These are phyloP conservation scores for Stenolophus ochropezus DNA, from an alignment of 2,888 invertebrate genomes.

Conservation along the genomic window DNA sequence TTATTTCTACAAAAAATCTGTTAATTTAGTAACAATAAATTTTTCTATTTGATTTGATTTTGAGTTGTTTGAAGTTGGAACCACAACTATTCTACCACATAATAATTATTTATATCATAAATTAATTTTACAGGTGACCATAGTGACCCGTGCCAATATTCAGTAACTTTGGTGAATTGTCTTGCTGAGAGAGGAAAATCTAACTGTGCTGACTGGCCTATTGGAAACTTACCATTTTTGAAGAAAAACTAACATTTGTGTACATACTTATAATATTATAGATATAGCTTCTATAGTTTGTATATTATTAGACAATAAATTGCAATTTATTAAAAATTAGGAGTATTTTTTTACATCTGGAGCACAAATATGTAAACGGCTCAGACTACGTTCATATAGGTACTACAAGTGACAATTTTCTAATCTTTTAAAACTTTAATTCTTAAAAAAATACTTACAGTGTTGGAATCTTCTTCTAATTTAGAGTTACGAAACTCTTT, in stretches of 20 bases:
- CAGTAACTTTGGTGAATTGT: constrained; percentile 80
- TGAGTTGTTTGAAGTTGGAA: too few species aligned
- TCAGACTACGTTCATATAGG: too few species aligned
- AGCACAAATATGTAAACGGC: too few species aligned
- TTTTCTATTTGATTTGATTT: too few species aligned
- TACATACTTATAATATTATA: neutral
- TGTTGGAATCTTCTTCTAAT: constrained; percentile 69
- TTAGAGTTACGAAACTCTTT: constrained; percentile 50
- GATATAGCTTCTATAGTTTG: neutral
- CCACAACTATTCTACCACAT: too few species aligned
- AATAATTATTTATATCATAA: neutral
- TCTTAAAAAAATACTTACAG: constrained; percentile 68
- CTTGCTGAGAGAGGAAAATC: constrained; percentile 82
- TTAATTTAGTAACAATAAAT: too few species aligned
- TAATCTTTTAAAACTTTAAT: too few species aligned
- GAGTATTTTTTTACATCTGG: too few species aligned
- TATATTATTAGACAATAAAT: constrained; percentile 10
- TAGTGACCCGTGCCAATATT: constrained; percentile 80
- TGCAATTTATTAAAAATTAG: too few species aligned
- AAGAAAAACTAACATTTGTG: constrained; percentile 30
- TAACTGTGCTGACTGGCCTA: constrained; percentile 86
- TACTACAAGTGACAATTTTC: too few species aligned
- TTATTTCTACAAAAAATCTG: too few species aligned
- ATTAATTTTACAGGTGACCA: constrained; percentile 74
- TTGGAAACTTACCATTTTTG: constrained; percentile 72